Conservation (phyloP, 2,888 invertebrate species). For the Sminthurides aquaticus region DNA sequence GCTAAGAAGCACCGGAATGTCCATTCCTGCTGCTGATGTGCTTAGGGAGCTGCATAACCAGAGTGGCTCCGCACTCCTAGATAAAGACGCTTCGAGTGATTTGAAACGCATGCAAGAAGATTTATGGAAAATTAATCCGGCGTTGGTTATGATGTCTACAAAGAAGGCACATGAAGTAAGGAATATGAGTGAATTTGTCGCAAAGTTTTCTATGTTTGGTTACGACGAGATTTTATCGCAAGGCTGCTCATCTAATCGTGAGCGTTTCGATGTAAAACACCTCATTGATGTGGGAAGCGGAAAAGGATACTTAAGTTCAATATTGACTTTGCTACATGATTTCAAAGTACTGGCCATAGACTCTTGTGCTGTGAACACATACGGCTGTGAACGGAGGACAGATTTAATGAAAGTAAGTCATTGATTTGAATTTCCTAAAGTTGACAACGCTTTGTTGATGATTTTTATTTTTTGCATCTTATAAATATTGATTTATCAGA, state of each 20-base stretch:
- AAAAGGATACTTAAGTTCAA: conserved; percentile 73
- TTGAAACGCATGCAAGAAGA: neutral
- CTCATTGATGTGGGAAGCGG: conserved; percentile 83
- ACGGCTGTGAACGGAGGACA: conserved; percentile 57
- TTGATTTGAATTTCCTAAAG: too few species aligned
- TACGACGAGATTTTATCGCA: neutral
- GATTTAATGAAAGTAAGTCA: conserved; percentile 45
- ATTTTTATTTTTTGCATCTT: too few species aligned
- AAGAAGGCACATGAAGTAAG: conserved; percentile 78
- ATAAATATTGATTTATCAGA: conserved; percentile 8
- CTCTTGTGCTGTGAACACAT: conserved; percentile 60
- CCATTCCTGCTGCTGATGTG: neutral
- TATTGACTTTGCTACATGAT: conserved; percentile 62
- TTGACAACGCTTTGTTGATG: conserved; percentile 4
- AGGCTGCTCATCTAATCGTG: neutral
- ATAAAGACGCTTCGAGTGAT: neutral
- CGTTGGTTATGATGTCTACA: conserved; percentile 56
- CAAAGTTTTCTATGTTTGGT: conserved; percentile 49
- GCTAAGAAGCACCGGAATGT: neutral
- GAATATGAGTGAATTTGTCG: conserved; percentile 57
- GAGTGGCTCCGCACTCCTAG: neutral
- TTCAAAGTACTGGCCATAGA: conserved; percentile 75
- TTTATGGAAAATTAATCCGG: conserved; percentile 45
- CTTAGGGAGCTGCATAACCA: neutral
- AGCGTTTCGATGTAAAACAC: conserved; percentile 46